Percentiles rank a stretch among this genome's conserved stretches.
phyloP scores from a whole-genome alignment of 1,140 invertebrate species.

The Diorhabda elongata region DNA sequence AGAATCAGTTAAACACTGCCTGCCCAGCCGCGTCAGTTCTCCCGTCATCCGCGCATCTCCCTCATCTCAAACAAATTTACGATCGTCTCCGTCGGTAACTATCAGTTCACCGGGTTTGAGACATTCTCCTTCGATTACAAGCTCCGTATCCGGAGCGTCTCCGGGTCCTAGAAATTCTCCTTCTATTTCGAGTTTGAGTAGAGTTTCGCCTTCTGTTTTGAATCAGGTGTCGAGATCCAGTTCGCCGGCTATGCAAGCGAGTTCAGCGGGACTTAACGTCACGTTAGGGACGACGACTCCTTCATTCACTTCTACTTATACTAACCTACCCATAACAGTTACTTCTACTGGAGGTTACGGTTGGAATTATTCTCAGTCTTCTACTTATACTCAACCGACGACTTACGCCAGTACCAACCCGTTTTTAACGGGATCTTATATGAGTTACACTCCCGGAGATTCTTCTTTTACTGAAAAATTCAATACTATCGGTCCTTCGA shows the following conservation, averaged over 20 bases:
- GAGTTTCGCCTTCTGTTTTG: constrained; percentile 43
- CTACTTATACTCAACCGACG: constrained; percentile 39
- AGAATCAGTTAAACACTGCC: constrained; percentile 62
- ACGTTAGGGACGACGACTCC: constrained; percentile 50
- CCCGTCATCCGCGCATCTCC: constrained; percentile 38
- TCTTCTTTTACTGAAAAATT: constrained; percentile 38
- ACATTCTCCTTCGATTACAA: constrained; percentile 42
- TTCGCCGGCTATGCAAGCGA: constrained; percentile 53
- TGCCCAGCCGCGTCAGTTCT: constrained; percentile 43
- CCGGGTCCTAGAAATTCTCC: constrained; percentile 40
- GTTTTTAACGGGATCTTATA: constrained; percentile 51
- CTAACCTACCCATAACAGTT: constrained; percentile 43
- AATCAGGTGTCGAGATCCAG: constrained; percentile 41
- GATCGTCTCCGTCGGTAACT: constrained; percentile 37
- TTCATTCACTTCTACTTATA: constrained; percentile 39
- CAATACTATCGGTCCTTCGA: constrained; percentile 39
- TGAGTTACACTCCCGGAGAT: constrained; percentile 50
- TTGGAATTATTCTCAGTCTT: constrained; percentile 39
- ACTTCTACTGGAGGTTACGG: constrained; percentile 40
- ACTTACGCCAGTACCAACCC: constrained; percentile 56
- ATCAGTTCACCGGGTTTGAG: constrained; percentile 29
- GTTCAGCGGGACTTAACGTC: constrained; percentile 55
- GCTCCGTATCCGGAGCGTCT: constrained; percentile 40
- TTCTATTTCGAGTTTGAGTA: constrained; percentile 39
- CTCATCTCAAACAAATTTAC: constrained; percentile 32